Percentiles rank a stretch among this genome's conserved stretches.
phyloP scores from a whole-genome alignment of 2,113 vertebrate genomes.

The Daphoenositta chrysoptera region DNA sequence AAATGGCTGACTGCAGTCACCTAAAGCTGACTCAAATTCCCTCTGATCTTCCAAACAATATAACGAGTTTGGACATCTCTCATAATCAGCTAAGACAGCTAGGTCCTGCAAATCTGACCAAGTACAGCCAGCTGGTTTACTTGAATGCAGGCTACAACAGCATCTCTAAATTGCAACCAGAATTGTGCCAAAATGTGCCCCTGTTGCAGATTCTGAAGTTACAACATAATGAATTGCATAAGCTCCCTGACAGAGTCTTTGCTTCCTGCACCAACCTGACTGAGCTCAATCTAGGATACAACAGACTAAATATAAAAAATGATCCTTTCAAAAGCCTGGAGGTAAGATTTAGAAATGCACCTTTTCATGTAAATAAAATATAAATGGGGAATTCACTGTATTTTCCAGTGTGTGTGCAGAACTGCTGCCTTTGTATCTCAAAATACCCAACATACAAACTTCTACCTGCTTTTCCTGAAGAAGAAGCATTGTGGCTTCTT shows the following conservation, averaged over 20 bases:
- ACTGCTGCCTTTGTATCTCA: not conserved
- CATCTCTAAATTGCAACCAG: conserved; percentile 75
- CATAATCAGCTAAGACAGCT: conserved; percentile 83
- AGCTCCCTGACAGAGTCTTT: conserved; percentile 74
- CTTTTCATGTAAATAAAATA: not conserved
- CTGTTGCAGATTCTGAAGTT: conserved; percentile 75
- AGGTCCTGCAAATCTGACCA: conserved; percentile 65
- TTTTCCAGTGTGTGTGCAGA: not conserved
- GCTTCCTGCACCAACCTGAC: conserved; percentile 72
- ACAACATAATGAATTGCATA: conserved; percentile 80
- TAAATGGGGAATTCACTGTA: not conserved
- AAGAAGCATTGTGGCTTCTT: not conserved
- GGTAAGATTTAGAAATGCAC: conserved; percentile 58
- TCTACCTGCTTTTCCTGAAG: not conserved
- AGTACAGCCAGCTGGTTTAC: conserved; percentile 74
- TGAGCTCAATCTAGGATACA: conserved; percentile 77
- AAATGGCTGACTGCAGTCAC: conserved; percentile 88
- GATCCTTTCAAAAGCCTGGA: conserved; percentile 78
- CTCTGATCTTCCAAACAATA: conserved; percentile 79
- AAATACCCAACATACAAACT: not conserved
- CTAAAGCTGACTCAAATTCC: conserved; percentile 81
- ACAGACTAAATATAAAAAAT: conserved; percentile 73
- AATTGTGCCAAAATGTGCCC: conserved; percentile 76
- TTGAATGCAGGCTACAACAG: conserved; percentile 82
- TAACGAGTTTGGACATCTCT: conserved; percentile 84